A percentile compares a stretch with the other conserved stretches of the same genome.
These are phyloP conservation scores for Euthynnus affinis DNA, from an alignment of 2,797 vertebrate genomes.

Conservation along the genomic window DNA sequence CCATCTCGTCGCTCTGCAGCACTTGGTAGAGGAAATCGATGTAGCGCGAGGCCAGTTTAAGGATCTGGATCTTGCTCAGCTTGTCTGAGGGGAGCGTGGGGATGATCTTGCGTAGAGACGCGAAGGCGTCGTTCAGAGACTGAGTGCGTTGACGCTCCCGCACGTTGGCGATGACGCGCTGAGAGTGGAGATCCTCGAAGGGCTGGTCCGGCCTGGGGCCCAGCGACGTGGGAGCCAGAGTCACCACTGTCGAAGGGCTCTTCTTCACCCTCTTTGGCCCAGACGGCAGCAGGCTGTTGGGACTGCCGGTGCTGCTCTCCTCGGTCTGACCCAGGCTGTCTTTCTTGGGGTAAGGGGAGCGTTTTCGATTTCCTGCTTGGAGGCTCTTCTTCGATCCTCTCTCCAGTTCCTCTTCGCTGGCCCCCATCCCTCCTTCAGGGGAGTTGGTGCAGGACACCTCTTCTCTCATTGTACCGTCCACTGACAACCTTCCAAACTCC, in stretches of 20 bases:
- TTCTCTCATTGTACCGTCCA: conserved; percentile 87
- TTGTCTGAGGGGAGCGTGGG: conserved; percentile 92
- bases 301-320: conserved; percentile 80
- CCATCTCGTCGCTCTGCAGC: conserved; percentile 91
- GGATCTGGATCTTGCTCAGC: conserved; percentile 93
- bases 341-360: conserved; percentile 79
- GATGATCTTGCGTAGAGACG: conserved; percentile 91
- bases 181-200: conserved; percentile 89
- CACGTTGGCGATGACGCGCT: conserved; percentile 90
- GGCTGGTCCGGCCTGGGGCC: conserved; percentile 80
- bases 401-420: conserved; percentile 88
- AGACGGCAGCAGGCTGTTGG: conserved; percentile 76
- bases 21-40: conserved; percentile 93
- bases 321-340: conserved; percentile 73
- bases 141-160: conserved; percentile 91
- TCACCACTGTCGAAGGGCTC: conserved; percentile 78
- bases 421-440: conserved; percentile 87
- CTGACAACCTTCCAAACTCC: conserved; percentile 45
- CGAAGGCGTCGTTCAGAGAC: conserved; percentile 91
- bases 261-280: conserved; percentile 86
- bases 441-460: conserved; percentile 87
- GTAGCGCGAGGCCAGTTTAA: conserved; percentile 91
- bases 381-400: conserved; percentile 80
- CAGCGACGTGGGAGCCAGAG: conserved; percentile 76
- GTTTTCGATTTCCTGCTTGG: conserved; percentile 81